phyloP scores from a whole-genome alignment of 2,113 vertebrate genomes.

The Gallinago undulata region DNA sequence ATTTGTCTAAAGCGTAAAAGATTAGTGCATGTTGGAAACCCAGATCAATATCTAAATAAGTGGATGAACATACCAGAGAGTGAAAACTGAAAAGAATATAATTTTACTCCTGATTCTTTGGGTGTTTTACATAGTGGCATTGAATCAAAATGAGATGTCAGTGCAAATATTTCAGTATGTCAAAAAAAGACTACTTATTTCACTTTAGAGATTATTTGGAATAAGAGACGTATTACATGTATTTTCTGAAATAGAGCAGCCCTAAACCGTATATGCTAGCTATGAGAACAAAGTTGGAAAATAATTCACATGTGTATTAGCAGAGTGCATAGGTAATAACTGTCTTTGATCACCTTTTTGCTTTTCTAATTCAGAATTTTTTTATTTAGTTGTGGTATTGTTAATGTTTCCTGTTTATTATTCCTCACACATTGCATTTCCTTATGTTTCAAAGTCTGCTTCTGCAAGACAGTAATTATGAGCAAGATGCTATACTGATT shows the following conservation, averaged over 20 bases:
- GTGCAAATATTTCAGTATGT: neutral
- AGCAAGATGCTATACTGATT: neutral
- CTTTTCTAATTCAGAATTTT: neutral
- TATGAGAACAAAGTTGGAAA: neutral
- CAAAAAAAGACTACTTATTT: neutral
- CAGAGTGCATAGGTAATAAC: neutral
- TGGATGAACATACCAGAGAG: neutral
- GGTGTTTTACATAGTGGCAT: neutral
- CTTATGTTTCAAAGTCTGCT: neutral
- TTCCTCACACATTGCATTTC: neutral
- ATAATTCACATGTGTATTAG: neutral
- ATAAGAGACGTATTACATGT: neutral
- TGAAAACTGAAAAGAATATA: neutral
- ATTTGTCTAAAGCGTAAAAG: neutral
- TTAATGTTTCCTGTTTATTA: neutral
- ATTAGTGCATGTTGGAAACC: fast-evolving
- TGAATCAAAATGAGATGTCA: neutral
- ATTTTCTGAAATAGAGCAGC: neutral
- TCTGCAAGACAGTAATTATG: neutral
- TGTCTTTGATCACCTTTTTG: neutral
- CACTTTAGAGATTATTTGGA: neutral
- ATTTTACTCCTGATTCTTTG: neutral
- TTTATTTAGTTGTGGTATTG: neutral
- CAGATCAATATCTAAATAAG: neutral
- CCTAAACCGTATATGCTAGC: neutral